Evolutionary conservation across 2,888 invertebrate genomes (phyloP), one percentile per base, ranked within the genome.

Genomic region (Encarsia formosa): DNA sequence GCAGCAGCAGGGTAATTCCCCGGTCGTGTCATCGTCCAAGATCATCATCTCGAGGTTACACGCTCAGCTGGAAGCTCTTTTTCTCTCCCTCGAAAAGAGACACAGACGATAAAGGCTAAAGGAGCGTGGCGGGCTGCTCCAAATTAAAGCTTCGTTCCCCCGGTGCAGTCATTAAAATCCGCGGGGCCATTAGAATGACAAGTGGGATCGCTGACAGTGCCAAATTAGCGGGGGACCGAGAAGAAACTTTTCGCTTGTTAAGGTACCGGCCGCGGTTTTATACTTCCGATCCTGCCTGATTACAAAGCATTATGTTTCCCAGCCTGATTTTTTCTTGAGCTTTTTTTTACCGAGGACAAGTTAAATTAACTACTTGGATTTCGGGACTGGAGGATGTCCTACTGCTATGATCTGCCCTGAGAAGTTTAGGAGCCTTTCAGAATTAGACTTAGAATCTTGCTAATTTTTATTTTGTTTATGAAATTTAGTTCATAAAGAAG

Each of bases 171-270:
- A 65, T 68, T 67, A 66, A 68, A 68, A 66, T 63, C n/a, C 63
- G 59, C 57, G 57, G 24, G 63, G 64, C 66, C 63, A 70, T 70
- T 69, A 70, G 69, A 69, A 67, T 71, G 70, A 71, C 68, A 70
- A 69, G 70, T 67, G 65, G 65, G 63, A 61, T 64, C 65, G 69
- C 67, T 68, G 70, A 70, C 69, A 66, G 65, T 66, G 68, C 70
- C 67, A 70, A 70, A 71, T 70, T 70, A 70, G 68, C 49, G 15
- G 35, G 24, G 15, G 45, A 18, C 19, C 20, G 39, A 11, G 37
- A 22, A 19, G 24, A 31, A 49, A 45, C 49, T 53, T 53, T 53
- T 44, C 46, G 48, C 49, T n/a, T 19, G 9, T 38, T 38, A 34
- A 15, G 11, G 42, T 15, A 13, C 34, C 23, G 19, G n/a, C 4